These are phyloP conservation scores for Cephonodes hylas DNA, from an alignment of 2,888 invertebrate genomes.

Conservation along the genomic window DNA sequence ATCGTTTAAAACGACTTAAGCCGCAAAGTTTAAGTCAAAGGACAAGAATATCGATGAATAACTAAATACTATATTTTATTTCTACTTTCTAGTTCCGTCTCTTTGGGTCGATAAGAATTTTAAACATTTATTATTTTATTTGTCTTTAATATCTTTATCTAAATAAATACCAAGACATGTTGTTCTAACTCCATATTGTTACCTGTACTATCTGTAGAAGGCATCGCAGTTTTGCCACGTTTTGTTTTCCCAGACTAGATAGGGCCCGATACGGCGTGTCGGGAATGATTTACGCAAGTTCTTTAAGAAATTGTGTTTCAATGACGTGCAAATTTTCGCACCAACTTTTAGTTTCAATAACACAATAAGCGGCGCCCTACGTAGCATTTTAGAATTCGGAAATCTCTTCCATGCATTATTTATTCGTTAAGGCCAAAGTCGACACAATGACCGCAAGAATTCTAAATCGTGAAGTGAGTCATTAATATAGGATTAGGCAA, in stretches of 20 bases:
- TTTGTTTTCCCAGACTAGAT: conserved; percentile 7
- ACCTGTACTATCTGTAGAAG: not conserved
- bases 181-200: not conserved
- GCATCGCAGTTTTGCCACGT: conserved; percentile 1
- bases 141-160: not conserved
- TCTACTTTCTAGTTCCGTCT: not conserved
- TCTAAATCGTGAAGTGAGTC: not conserved
- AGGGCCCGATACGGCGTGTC: not conserved
- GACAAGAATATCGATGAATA: not conserved
- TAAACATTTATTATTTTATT: not conserved
- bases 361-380: not conserved
- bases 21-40: not conserved
- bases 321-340: conserved; percentile 2
- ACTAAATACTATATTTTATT: not conserved
- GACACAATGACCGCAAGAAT: not conserved
- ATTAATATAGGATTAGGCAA: not conserved
- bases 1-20: not conserved
- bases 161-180: not conserved
- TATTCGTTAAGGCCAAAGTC: conserved; percentile 2
- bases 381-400: not conserved
- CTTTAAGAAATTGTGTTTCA: not conserved
- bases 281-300: conserved; percentile 1
- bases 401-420: not conserved
- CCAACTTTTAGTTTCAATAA: not conserved
- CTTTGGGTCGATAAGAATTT: not conserved